Base-by-base conservation (phyloP, 2,113 vertebrate genomes). In the Anarrhichthys ocellatus region DNA sequence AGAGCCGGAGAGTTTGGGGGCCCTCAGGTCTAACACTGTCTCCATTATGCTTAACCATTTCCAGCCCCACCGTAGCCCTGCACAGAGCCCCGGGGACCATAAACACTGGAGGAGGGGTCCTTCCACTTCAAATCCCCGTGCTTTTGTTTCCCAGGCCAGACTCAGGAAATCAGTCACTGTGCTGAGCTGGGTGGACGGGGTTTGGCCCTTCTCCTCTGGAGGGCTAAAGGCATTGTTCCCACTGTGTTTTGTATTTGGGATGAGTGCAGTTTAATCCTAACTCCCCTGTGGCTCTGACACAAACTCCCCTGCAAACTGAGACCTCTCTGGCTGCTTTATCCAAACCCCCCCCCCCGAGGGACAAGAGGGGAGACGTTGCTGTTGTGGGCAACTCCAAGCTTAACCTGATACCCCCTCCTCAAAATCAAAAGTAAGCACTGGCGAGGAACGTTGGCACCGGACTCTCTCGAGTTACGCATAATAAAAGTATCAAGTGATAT, bases 31-130 rank as follows among this genome's bases (percentile, higher is more conserved):
- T 29, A 85, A 90, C 89, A 92, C 83, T 83, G 90, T 89, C 76
- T 86, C 88, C 82, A 91, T 92, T 91, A 91, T 91, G 54, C 71
- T 76, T 88, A 94, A 91, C 80, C 80, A 79, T 81, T 90, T 91
- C 87, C 85, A 91, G 89, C 85, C 86, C 87, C 88, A 80, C 88
- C 90, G 83, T 36, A 46, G 76, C 78, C 85, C 82, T 48, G 64
- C 48, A 82, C 76, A 85, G 81, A 81, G 79, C 91, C 83, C 65
- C 34, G 5, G 83, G 85, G 84, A 73, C 70, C 84, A 72, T 74
- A 73, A 88, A 82, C 58, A 58, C 59, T 58, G 54, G 54, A 56
- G 34, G 78, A 70, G 58, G 72, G 27, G 72, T 79, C 78, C 78
- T 63, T 82, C 85, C 79, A 82, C 90, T 88, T 76, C 65, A 82